phyloP scores from a whole-genome alignment of 1,140 invertebrate species.

The Ceratosolen solmsi region DNA sequence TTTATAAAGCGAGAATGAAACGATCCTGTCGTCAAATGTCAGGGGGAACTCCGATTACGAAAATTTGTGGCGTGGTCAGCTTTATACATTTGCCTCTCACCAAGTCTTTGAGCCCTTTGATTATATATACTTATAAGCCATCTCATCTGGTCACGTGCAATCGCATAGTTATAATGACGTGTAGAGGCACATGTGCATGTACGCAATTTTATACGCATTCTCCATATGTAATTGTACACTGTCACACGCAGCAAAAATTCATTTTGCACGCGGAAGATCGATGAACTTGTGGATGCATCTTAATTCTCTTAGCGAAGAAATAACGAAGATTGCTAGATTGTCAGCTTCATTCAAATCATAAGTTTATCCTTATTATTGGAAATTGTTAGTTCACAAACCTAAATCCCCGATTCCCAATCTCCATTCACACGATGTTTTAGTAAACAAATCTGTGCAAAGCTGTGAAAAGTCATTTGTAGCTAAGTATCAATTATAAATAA shows the following conservation, averaged over 20 bases:
- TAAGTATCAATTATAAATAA: too few species aligned
- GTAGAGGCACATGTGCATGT: neutral
- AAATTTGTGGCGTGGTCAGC: neutral
- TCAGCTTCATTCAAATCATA: too few species aligned
- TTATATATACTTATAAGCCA: neutral
- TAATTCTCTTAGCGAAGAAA: neutral
- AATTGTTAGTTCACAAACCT: too few species aligned
- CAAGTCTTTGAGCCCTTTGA: neutral
- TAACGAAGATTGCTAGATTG: too few species aligned
- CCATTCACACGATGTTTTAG: too few species aligned
- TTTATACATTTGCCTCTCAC: neutral
- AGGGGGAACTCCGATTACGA: neutral
- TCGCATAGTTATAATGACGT: neutral
- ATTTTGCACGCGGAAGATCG: neutral
- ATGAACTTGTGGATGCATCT: neutral
- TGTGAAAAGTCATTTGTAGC: too few species aligned
- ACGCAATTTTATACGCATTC: neutral
- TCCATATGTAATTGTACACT: neutral
- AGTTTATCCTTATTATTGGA: too few species aligned
- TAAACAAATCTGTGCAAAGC: too few species aligned
- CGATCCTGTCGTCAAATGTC: neutral
- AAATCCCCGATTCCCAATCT: too few species aligned
- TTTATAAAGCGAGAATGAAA: neutral
- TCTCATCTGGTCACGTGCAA: neutral
- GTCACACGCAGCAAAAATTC: neutral